phyloP scores from a whole-genome alignment of 2,888 invertebrate species.

The Phymatocera aterrima region DNA sequence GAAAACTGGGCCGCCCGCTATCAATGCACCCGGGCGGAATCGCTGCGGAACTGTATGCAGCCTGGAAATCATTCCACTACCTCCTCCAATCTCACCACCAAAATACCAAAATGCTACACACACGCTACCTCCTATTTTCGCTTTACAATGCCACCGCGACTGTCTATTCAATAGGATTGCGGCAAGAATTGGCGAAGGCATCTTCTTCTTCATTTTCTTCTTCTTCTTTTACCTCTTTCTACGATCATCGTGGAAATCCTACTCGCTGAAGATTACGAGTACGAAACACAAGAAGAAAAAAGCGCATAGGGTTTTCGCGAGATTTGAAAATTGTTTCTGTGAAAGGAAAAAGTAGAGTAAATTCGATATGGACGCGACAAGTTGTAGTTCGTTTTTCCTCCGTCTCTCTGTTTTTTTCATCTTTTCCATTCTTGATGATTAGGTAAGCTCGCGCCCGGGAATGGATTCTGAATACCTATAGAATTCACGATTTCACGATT shows the following conservation, averaged over 20 bases:
- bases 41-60: slow-evolving; percentile 39
- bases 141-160: background rate
- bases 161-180: slow-evolving; percentile 7
- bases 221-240: too few species aligned
- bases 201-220: too few species aligned
- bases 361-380: too few species aligned
- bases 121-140: background rate
- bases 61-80: background rate
- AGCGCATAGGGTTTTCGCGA: too few species aligned
- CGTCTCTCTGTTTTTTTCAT: background rate
- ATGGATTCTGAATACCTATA: background rate
- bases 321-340: too few species aligned
- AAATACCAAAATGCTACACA: slow-evolving; percentile 14
- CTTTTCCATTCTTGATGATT: too few species aligned
- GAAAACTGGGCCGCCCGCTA: slow-evolving; percentile 64
- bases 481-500: background rate
- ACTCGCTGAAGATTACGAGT: background rate
- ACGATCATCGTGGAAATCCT: background rate
- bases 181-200: background rate
- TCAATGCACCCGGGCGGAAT: slow-evolving; percentile 64
- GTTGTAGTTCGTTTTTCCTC: background rate
- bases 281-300: too few species aligned
- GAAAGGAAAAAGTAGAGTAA: background rate
- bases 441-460: background rate
- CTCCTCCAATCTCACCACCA: slow-evolving; percentile 1